Conservation (phyloP, 2,113 vertebrate species). For the Pygathrix nemaeus region DNA sequence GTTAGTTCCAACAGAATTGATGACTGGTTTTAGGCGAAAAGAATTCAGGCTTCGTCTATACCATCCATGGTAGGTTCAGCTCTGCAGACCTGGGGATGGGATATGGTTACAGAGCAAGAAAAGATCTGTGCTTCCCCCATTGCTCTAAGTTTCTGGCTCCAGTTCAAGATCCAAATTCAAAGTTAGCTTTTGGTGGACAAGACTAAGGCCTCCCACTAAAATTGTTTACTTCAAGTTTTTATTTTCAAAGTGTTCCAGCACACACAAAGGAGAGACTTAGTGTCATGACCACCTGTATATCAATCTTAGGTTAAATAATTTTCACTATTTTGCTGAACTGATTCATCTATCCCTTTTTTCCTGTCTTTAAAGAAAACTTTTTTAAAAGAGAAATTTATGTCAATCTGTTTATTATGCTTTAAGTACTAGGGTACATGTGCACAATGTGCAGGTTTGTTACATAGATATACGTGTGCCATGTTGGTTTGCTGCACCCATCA, state of each 20-base stretch:
- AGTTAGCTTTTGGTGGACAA: not conserved
- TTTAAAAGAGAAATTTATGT: too few relatives aligned
- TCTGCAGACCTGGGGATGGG: not conserved
- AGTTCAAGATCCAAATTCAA: not conserved
- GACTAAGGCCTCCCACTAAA: not conserved
- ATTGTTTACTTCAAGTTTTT: not conserved
- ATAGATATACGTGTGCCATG: too few relatives aligned
- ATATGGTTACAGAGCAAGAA: not conserved
- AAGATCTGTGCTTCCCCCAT: not conserved
- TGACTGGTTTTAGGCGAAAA: not conserved
- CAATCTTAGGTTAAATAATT: too few relatives aligned
- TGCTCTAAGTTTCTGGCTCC: not conserved
- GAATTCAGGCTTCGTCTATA: not conserved
- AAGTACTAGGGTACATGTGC: too few relatives aligned
- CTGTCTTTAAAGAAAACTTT: too few relatives aligned
- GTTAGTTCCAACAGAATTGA: not conserved
- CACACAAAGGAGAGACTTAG: too few relatives aligned
- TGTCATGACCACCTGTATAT: not conserved
- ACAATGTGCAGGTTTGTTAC: too few relatives aligned
- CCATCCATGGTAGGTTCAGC: not conserved
- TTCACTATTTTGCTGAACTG: too few relatives aligned
- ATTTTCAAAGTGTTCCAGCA: not conserved
- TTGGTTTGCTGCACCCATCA: too few relatives aligned
- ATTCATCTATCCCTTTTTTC: too few relatives aligned
- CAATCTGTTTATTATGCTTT: too few relatives aligned